A percentile compares a stretch with the other conserved stretches of the same genome.
Conservation (phyloP, 2,888 invertebrate species). For the Muscina levida region DNA sequence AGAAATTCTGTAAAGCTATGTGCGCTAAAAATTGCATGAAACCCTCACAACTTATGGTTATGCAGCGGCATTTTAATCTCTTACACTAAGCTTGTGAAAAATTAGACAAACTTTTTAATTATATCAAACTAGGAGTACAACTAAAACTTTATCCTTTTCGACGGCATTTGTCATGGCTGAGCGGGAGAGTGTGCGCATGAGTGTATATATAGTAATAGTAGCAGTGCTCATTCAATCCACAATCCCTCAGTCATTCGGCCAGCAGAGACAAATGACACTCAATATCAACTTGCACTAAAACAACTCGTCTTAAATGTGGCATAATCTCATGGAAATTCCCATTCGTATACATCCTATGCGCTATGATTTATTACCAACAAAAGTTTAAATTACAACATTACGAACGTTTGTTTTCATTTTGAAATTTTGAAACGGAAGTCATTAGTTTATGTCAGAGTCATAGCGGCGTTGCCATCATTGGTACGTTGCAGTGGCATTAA, state of each 20-base stretch:
- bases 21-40: constrained; percentile 23
- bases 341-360: too few relatives aligned
- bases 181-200: constrained; percentile 20
- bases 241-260: too few relatives aligned
- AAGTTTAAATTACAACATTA: constrained; percentile 28
- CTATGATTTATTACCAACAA: not conserved
- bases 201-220: too few relatives aligned
- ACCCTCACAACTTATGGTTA: constrained; percentile 6
- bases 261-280: too few relatives aligned
- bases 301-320: too few relatives aligned
- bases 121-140: constrained; percentile 43
- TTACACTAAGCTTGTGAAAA: not conserved
- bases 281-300: too few relatives aligned
- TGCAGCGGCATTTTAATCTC: constrained; percentile 17
- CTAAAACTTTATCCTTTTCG: constrained; percentile 54
- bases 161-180: constrained; percentile 32
- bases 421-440: constrained; percentile 30
- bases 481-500: too few relatives aligned
- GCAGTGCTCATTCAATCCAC: too few relatives aligned
- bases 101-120: constrained; percentile 45
- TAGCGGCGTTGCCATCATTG: too few relatives aligned
- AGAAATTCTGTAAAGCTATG: too few relatives aligned
- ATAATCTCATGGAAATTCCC: too few relatives aligned
- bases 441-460: constrained; percentile 47
- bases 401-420: not conserved